Evolutionary conservation across 2,113 vertebrate species (phyloP), one percentile per base, ranked within the genome.

Genomic region (Sebastes schlegelii): DNA sequence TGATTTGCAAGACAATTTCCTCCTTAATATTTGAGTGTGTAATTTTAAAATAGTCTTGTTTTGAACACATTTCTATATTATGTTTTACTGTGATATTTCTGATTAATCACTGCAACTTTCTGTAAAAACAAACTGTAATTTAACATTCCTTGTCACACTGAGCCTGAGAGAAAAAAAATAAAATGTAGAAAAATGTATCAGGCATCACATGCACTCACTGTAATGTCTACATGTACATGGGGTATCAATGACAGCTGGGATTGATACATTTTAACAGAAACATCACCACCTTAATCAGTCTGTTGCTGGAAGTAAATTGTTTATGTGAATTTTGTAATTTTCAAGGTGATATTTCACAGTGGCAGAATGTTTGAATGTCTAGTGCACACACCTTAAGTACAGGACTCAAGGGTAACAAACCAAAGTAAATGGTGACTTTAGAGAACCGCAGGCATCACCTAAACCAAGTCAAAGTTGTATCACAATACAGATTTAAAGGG

Each of bases 141-240:
- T 48, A 49, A 80, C 78, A 84, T 91, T 87, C 83, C 75, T 86
- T 87, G 81, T 89, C 55, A 86, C 51, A 68, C 63, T 86, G 83
- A 84, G 61, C 17, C 43, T 52, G 52, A 70, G 76, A 52, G 8
- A n/a, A 45, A 54, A 62, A 43, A 54, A 65, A 74, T 42, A 60
- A 87, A 72, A 54, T 16, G 4, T 2, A 48, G 3, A 52, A 69
- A 79, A 61, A 60, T 62, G 57, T 46, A 26, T 9, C 26, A 4
- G 52, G 4, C 40, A 51, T 74, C 45, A 64, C 64, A 23, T 60
- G 13, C 60, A 61, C 46, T 49, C 43, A 65, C 77, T 70, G 9
- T 51, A 65, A 51, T 19, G 52, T 51, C 9, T 8, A 58, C 6
- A 3, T 77, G 60, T 13, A 52, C 10, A 62, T 16, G 9, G 34